Evolutionary conservation across 2,797 vertebrate species (phyloP).

Genomic region (Phalanger gymnotis): DNA sequence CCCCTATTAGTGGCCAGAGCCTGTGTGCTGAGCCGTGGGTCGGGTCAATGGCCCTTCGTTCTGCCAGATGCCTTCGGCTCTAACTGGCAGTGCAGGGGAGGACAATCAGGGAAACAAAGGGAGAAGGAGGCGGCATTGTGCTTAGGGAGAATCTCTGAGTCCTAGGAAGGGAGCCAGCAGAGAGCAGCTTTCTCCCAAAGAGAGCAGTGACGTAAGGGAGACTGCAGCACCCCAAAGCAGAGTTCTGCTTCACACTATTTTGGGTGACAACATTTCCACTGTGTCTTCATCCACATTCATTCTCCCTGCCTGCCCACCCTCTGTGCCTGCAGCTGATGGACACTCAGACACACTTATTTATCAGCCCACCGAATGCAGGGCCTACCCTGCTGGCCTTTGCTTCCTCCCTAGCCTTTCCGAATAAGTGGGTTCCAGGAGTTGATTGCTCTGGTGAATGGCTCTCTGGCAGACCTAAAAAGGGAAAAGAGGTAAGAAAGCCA

Average conservation of each 20-base stretch:
- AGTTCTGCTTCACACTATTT: slow-evolving; percentile 81
- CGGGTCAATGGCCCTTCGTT: background rate
- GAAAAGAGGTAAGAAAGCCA: background rate
- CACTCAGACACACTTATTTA: slow-evolving; percentile 76
- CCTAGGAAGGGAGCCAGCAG: slow-evolving; percentile 48
- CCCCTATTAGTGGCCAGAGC: background rate
- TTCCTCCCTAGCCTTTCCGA: background rate
- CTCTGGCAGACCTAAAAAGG: background rate
- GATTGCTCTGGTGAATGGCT: background rate
- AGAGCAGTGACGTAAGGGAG: slow-evolving; percentile 59
- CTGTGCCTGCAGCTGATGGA: slow-evolving; percentile 76
- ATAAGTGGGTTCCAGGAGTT: background rate
- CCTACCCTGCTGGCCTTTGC: slow-evolving; percentile 54
- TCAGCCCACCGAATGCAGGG: slow-evolving; percentile 71
- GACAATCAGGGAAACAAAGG: slow-evolving; percentile 28
- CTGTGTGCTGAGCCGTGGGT: background rate
- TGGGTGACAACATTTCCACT: slow-evolving; percentile 80
- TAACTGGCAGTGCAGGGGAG: background rate
- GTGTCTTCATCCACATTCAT: slow-evolving; percentile 80
- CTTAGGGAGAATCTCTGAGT: slow-evolving; percentile 41
- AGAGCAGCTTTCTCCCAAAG: slow-evolving; percentile 41
- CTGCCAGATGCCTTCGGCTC: background rate
- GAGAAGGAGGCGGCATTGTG: slow-evolving; percentile 27
- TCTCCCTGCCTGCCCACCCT: slow-evolving; percentile 78
- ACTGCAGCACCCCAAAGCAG: slow-evolving; percentile 68